These are phyloP conservation scores for Halcyon malimbica DNA, from an alignment of 2,113 vertebrate species.

Conservation along the genomic window DNA sequence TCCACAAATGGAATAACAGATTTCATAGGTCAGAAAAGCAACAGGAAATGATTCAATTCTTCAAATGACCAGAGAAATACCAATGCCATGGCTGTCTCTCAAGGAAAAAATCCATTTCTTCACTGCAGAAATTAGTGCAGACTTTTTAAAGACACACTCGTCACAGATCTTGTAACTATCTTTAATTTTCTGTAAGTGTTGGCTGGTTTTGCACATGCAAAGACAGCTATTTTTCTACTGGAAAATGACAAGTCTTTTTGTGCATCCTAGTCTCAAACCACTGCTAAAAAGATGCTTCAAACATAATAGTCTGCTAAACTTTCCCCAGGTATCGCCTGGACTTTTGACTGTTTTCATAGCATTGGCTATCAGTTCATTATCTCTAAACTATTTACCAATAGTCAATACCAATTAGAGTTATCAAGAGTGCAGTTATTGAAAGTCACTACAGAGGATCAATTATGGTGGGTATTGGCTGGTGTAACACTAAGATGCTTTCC, in stretches of 20 bases:
- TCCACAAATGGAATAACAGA: background rate
- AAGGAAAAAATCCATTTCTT: background rate
- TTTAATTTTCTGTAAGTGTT: background rate
- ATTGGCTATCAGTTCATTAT: background rate
- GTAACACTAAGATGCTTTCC: background rate
- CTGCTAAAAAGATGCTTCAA: background rate
- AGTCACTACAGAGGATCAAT: background rate
- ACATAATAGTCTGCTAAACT: background rate
- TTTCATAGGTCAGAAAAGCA: background rate
- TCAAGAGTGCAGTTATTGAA: background rate
- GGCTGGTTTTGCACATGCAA: background rate
- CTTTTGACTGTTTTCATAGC: background rate
- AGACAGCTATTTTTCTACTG: background rate
- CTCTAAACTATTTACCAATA: background rate
- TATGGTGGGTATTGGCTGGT: background rate
- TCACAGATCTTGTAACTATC: background rate
- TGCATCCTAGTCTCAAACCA: background rate
- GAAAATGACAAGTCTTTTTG: background rate
- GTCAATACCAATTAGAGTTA: background rate
- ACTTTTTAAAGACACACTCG: background rate
- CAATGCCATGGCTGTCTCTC: background rate
- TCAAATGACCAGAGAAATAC: background rate
- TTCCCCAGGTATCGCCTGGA: background rate
- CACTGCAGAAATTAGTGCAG: background rate
- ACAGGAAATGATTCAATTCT: background rate